Evolutionary conservation across 92 coral and sea anemone genomes (phyloP).

Genomic region (Epizoanthus ramosus): DNA sequence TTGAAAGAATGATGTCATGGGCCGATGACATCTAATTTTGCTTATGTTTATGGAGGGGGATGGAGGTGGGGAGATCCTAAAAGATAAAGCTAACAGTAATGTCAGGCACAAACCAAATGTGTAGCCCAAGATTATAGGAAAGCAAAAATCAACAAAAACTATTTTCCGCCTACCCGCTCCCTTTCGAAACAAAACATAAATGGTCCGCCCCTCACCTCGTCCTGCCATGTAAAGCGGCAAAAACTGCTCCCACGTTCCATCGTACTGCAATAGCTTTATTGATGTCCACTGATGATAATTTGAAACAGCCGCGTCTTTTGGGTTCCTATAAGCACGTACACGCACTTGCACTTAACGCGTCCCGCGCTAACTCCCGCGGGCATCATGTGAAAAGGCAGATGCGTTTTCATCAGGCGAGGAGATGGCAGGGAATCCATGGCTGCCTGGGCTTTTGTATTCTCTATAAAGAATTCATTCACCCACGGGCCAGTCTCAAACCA

Average conservation of each 20-base stretch:
- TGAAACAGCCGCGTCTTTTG: slow-evolving; percentile 7
- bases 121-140: too few species aligned
- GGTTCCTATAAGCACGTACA: slow-evolving; percentile 32
- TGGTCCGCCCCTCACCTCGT: neutral
- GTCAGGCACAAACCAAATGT: too few species aligned
- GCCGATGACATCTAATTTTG: too few species aligned
- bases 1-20: too few species aligned
- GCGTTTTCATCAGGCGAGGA: slow-evolving; percentile 22
- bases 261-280: neutral
- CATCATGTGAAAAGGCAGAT: slow-evolving; percentile 30
- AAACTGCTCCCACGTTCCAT: slow-evolving; percentile 11
- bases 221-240: slow-evolving; percentile 14
- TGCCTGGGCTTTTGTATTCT: neutral
- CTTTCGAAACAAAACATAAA: too few species aligned
- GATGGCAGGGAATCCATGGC: slow-evolving; percentile 15
- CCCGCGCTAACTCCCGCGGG: neutral
- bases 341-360: neutral
- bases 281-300: neutral
- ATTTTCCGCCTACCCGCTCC: too few species aligned
- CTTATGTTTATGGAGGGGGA: too few species aligned
- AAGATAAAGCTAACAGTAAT: too few species aligned
- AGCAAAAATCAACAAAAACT: too few species aligned
- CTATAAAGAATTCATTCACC: neutral
- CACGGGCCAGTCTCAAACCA: neutral
- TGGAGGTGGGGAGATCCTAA: too few species aligned